Percentiles rank a stretch among this genome's conserved stretches.
These are phyloP conservation scores for Chaetodon auriga DNA, from an alignment of 2,113 vertebrate species.

Conservation along the genomic window DNA sequence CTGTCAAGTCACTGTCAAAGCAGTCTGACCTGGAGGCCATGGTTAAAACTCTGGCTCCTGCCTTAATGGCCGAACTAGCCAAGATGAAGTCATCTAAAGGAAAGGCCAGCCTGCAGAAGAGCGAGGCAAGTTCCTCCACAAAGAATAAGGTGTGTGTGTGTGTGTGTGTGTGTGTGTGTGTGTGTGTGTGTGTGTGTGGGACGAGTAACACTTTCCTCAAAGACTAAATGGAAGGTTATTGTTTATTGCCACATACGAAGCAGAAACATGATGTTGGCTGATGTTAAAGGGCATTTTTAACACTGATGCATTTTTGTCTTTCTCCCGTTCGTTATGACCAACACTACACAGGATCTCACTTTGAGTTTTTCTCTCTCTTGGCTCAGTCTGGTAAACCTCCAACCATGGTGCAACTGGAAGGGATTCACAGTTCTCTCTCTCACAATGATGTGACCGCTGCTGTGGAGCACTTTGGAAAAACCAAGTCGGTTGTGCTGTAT, in stretches of 20 bases:
- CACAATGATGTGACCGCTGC: slow-evolving; percentile 28
- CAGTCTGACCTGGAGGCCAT: slow-evolving; percentile 59
- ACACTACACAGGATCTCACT: not conserved
- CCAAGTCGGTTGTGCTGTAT: slow-evolving; percentile 47
- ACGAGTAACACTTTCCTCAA: not conserved
- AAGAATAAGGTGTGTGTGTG: slow-evolving; percentile 33
- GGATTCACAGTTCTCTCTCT: not conserved
- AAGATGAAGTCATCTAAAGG: slow-evolving; percentile 62
- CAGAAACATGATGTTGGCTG: not conserved
- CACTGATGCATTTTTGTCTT: not conserved
- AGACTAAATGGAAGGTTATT: not conserved
- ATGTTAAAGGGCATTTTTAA: not conserved
- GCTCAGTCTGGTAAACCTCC: slow-evolving; percentile 15
- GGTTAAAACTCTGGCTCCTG: slow-evolving; percentile 74
- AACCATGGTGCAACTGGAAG: slow-evolving; percentile 47
- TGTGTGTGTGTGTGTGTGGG: too few species aligned
- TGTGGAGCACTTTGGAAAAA: slow-evolving; percentile 53
- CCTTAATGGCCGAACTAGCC: slow-evolving; percentile 70
- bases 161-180: too few species aligned
- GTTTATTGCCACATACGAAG: not conserved
- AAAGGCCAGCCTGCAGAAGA: not conserved
- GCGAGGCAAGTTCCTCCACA: slow-evolving; percentile 1
- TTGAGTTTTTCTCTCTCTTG: not conserved
- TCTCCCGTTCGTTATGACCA: not conserved
- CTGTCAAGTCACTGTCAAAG: slow-evolving; percentile 62